These are phyloP conservation scores for Corbicula japonica DNA, from an alignment of 2,888 invertebrate genomes.

Conservation along the genomic window DNA sequence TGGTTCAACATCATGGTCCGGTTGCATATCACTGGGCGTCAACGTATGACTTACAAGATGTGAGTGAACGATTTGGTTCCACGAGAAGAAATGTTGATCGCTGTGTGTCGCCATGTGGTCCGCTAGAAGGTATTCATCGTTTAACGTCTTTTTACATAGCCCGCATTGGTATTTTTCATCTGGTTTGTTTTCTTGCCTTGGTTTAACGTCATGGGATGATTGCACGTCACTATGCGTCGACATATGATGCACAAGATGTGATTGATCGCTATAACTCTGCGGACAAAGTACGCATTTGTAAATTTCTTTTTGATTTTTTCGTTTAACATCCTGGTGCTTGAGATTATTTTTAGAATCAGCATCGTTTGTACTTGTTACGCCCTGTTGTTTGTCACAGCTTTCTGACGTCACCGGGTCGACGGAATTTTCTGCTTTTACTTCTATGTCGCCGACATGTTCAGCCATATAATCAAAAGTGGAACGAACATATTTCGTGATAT, in stretches of 20 bases:
- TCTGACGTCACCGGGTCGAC: not conserved
- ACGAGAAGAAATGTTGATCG: not conserved
- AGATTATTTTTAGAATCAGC: not conserved
- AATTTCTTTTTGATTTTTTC: not conserved
- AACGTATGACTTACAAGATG: too few relatives aligned
- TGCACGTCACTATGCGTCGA: too few relatives aligned
- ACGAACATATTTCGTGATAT: not conserved
- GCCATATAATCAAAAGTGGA: not conserved
- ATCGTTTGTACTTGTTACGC: not conserved
- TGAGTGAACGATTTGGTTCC: too few relatives aligned
- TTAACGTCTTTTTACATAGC: not conserved
- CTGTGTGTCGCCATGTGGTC: constrained; percentile 4
- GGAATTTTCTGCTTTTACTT: too few relatives aligned
- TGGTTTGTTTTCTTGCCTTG: too few relatives aligned
- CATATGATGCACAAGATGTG: not conserved
- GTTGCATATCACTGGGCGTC: too few relatives aligned
- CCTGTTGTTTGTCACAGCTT: too few relatives aligned
- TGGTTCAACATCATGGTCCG: too few relatives aligned
- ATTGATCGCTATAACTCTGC: not conserved
- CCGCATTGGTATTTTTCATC: too few relatives aligned
- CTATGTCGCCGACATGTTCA: not conserved
- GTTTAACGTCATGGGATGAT: too few relatives aligned
- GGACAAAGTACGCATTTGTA: not conserved
- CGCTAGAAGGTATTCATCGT: not conserved
- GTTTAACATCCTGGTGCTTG: not conserved